Evolutionary conservation across 2,888 invertebrate genomes (phyloP), one percentile per base, ranked within the genome.

Genomic region (Heteromyza rotundicornis): DNA sequence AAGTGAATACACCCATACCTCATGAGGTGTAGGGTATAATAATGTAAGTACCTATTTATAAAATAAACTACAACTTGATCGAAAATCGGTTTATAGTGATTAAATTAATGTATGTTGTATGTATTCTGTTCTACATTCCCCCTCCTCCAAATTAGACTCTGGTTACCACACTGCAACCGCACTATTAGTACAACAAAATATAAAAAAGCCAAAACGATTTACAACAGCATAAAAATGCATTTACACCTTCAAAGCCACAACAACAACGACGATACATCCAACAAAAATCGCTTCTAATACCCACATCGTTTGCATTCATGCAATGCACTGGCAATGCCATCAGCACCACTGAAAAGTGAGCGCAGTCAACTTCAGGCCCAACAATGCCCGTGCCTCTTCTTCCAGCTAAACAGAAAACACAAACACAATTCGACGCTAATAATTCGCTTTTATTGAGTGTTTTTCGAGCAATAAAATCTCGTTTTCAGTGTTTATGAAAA

Each of bases 391-490:
- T n/a, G n/a, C n/a, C n/a, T n/a, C 40, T 40, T 7, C 40, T 40
- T n/a, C 10, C 40, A 40, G 16, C 3, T n/a, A 7, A n/a, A 40
- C 8, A 14, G 40, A 7, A n/a, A n/a, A 40, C 40, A 40, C 40
- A 40, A 47, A 20, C 12, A 24, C 57, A 54, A 62, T 56, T 61
- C 58, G 61, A 58, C 47, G 64, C 67, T 67, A 76, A 75, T 75
- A 76, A 77, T 76, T 75, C 66, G 73, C 69, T 70, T 75, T 77
- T 75, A 75, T 76, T 77, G 75, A 76, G 77, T 76, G 72, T 76
- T 77, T 71, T 74, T 70, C 68, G 66, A 70, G 70, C 70, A 70
- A 72, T 75, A 78, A 75, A 76, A 75, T 62, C 64, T 16, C 22
- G 14, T 56, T 47, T 55, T 5, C 17, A 19, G 24, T 56, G 55